phyloP scores from a whole-genome alignment of 2,888 invertebrate species.

The Ceramica pisi region DNA sequence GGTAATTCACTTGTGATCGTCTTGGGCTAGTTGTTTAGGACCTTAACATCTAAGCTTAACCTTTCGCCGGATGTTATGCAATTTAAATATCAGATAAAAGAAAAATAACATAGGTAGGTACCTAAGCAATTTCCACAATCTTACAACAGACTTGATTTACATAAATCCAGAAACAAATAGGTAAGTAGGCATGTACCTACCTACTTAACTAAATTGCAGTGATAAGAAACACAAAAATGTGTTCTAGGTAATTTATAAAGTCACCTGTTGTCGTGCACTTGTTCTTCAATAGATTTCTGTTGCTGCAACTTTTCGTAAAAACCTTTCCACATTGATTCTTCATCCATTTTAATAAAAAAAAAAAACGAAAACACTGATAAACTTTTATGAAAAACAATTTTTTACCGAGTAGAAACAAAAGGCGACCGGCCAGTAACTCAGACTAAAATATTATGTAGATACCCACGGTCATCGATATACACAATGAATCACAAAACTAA shows the following conservation, averaged over 20 bases:
- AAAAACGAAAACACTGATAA: slow-evolving; percentile 22
- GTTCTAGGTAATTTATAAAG: slow-evolving; percentile 56
- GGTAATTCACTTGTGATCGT: background rate
- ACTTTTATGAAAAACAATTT: slow-evolving; percentile 8
- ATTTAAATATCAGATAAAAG: background rate
- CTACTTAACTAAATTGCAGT: background rate
- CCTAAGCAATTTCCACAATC: background rate
- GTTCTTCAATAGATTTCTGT: slow-evolving; percentile 91
- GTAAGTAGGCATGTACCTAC: too few species aligned
- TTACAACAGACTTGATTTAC: background rate
- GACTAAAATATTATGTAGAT: slow-evolving; percentile 74
- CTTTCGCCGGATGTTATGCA: slow-evolving; percentile 5
- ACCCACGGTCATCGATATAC: slow-evolving; percentile 69
- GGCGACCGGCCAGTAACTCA: slow-evolving; percentile 38
- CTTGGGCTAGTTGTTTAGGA: background rate
- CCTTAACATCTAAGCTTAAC: slow-evolving; percentile 28
- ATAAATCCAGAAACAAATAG: background rate
- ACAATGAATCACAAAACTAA: slow-evolving; percentile 80
- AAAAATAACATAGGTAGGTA: background rate
- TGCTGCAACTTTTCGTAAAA: slow-evolving; percentile 93
- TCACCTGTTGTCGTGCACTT: slow-evolving; percentile 93
- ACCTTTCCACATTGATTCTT: slow-evolving; percentile 95
- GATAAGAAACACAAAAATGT: background rate
- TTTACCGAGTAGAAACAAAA: slow-evolving; percentile 28
- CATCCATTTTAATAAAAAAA: slow-evolving; percentile 87